Percentiles rank a stretch among this genome's conserved stretches.
phyloP scores from a whole-genome alignment of 2,797 vertebrate genomes.

The Tamandua tetradactyla region DNA sequence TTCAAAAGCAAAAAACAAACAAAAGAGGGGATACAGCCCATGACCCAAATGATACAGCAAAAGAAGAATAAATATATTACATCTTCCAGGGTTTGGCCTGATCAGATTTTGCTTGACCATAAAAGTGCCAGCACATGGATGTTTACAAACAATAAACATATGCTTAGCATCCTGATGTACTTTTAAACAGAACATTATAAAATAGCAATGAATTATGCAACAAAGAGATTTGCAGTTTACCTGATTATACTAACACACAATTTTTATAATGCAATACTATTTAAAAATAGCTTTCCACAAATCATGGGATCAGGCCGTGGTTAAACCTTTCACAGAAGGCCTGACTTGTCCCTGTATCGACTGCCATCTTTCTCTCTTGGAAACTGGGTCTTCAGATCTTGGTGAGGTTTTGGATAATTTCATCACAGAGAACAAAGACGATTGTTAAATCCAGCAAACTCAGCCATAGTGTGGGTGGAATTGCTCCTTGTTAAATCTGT shows the following conservation, averaged over 20 bases:
- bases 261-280: not conserved
- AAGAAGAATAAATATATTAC: not conserved
- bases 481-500: slow-evolving; percentile 89
- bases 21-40: not conserved
- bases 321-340: not conserved
- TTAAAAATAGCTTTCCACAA: not conserved
- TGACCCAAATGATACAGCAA: not conserved
- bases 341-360: rapidly evolving
- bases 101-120: not conserved
- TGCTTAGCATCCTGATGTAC: not conserved
- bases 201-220: not conserved
- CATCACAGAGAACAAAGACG: slow-evolving; percentile 88
- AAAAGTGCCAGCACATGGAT: not conserved
- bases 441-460: slow-evolving; percentile 88
- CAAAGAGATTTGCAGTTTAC: not conserved
- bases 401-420: slow-evolving; percentile 88
- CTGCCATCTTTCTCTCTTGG: not conserved
- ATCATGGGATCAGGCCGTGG: not conserved
- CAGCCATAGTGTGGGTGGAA: slow-evolving; percentile 86
- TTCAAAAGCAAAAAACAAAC: too few species aligned
- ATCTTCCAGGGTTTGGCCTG: not conserved
- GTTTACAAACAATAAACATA: not conserved
- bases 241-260: not conserved
- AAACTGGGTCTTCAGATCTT: slow-evolving; percentile 84
- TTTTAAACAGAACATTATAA: slow-evolving; percentile 20